These are phyloP conservation scores for Gobiocypris rarus DNA, from an alignment of 2,113 vertebrate species.

Conservation along the genomic window DNA sequence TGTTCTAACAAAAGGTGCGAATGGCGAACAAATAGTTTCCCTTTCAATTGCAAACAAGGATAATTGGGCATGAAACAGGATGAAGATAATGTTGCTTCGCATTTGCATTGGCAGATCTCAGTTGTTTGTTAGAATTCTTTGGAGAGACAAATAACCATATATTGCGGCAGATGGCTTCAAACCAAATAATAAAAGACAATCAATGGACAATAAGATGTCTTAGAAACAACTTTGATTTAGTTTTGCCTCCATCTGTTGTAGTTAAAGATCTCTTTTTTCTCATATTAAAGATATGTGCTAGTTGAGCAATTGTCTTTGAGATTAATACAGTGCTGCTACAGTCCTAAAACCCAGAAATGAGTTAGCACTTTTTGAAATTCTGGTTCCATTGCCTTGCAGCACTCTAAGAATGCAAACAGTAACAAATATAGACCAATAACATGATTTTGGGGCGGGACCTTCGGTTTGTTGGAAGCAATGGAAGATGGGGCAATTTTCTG, in stretches of 20 bases:
- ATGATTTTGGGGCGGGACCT: too few species aligned
- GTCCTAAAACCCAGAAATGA: too few species aligned
- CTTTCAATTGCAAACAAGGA: constrained; percentile 22
- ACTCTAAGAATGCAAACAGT: too few species aligned
- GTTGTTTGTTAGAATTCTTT: neutral
- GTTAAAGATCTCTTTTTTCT: neutral
- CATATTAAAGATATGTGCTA: neutral
- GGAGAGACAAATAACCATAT: constrained; percentile 21
- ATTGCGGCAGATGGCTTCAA: constrained; percentile 10
- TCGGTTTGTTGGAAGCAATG: too few species aligned
- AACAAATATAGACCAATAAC: too few species aligned
- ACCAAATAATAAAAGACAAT: constrained; percentile 25
- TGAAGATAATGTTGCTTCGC: neutral
- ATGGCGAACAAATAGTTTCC: neutral
- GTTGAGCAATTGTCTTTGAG: neutral
- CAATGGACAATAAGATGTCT: neutral
- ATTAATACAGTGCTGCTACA: neutral
- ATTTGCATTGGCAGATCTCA: constrained; percentile 1
- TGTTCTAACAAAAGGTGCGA: constrained; percentile 8
- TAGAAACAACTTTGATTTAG: neutral
- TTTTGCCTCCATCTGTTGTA: neutral
- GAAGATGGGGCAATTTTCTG: too few species aligned
- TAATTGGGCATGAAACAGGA: constrained; percentile 24
- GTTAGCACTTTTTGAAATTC: too few species aligned
- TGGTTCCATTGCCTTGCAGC: too few species aligned